Base-by-base conservation (phyloP, 2,797 vertebrate species). In the Xenopus petersii region DNA sequence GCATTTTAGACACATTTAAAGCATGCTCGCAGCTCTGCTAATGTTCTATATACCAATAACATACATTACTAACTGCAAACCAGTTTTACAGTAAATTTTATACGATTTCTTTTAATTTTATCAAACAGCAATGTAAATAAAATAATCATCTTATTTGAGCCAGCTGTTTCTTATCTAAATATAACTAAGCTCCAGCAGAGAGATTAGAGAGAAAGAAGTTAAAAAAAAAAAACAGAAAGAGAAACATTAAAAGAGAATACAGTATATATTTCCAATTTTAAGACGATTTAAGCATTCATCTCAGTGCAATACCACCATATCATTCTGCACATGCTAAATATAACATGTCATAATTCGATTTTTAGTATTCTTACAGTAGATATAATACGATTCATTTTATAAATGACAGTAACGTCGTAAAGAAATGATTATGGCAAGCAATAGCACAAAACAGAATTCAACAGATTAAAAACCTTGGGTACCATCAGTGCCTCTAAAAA, bases 101-200 rank as follows among this genome's bases (percentile, higher is more conserved):
- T 42, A 9, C 36, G 13, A 13, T 51, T 36, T 7, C 30, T 71
- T 49, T 62, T 60, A 70, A 71, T 71, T 71, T 63, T 33, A 61
- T 30, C 24, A 71, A 24, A 54, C 13, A 71, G 70, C 47, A 63
- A 60, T 63, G 30, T 11, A 62, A 71, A 63, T 71, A 59, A 63
- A 24, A 71, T 71, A 71, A 63, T 71, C 24, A 71, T 26, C 69
- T 61, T 62, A 71, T 71, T 63, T 62, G 2, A 51, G 47, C 59
- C 59, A 59, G 59, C 59, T 62, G 70, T 16, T 63, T 49, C 59
- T 63, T 51, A 71, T 71, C 47, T 49, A 26, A 63, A 51, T 71
- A 62, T 58, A 51, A 30, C 47, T 48, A 70, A 71, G 30, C 59
- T 62, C 69, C 21, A 26, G 21, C 24, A 61, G 24, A 3, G 59